A percentile compares a stretch with the other conserved stretches of the same genome.
Conservation (phyloP, 2,113 vertebrate genomes). For the Xiphophorus maculatus region DNA sequence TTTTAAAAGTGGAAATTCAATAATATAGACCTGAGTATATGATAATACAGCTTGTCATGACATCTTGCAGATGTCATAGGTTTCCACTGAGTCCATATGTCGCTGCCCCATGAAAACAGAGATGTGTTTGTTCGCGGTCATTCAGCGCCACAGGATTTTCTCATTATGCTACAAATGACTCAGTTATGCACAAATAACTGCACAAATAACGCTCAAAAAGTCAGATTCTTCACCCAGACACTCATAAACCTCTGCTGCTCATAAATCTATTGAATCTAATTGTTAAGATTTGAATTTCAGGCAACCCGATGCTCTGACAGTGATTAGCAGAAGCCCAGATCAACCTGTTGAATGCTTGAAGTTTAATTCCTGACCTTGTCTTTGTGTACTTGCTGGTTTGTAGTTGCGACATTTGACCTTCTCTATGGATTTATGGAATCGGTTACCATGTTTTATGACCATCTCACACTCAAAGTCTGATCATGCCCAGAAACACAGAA, state of each 20-base stretch:
- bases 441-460: neutral
- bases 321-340: neutral
- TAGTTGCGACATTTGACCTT: neutral
- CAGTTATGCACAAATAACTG: neutral
- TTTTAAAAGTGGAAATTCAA: neutral
- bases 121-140: conserved; percentile 29
- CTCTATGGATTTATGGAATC: neutral
- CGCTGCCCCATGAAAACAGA: conserved; percentile 40
- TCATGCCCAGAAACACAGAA: too few relatives aligned
- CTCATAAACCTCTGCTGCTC: conserved; percentile 32
- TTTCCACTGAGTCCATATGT: conserved; percentile 45
- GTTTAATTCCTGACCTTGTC: conserved; percentile 3
- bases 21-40: neutral
- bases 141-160: conserved; percentile 41
- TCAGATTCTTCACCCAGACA: conserved; percentile 16
- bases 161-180: conserved; percentile 37
- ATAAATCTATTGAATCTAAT: conserved; percentile 28
- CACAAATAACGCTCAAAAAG: conserved; percentile 1
- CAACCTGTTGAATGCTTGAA: conserved; percentile 9
- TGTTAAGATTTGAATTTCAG: conserved; percentile 22
- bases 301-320: conserved; percentile 12
- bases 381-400: conserved; percentile 10
- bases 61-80: conserved; percentile 1
- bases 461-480: too few relatives aligned
- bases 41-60: too few relatives aligned